These are phyloP conservation scores for Penaeus chinensis DNA, from an alignment of 1,140 invertebrate species.

Conservation along the genomic window DNA sequence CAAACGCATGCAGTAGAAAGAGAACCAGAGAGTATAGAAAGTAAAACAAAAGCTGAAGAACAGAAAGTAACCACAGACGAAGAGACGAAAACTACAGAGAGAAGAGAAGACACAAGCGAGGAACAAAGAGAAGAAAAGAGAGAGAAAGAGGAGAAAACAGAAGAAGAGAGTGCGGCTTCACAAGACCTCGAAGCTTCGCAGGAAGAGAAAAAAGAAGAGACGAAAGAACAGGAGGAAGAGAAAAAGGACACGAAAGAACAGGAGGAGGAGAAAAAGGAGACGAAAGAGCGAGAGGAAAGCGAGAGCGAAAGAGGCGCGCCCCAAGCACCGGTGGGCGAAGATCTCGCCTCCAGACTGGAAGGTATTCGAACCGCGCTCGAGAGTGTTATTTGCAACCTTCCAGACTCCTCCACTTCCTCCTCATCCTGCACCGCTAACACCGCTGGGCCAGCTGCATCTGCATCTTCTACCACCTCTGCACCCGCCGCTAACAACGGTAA, in stretches of 20 bases:
- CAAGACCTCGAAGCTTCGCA: neutral
- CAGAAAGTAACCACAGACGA: neutral
- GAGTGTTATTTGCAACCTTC: constrained; percentile 50
- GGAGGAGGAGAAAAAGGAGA: constrained; percentile 16
- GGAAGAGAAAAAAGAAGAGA: neutral
- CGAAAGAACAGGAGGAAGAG: neutral
- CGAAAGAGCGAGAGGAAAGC: constrained; percentile 3
- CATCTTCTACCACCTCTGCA: neutral
- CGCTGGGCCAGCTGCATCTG: constrained; percentile 7
- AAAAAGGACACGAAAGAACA: neutral
- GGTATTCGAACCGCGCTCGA: constrained; percentile 60
- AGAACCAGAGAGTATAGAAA: no score
- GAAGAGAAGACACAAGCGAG: neutral
- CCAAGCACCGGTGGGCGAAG: neutral
- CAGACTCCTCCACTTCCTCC: constrained; percentile 8
- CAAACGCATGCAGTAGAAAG: no score
- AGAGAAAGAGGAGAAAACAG: neutral
- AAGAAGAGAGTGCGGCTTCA: neutral
- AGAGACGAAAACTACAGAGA: neutral
- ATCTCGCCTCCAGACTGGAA: constrained; percentile 53
- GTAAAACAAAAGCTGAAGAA: no score
- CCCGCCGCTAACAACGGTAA: neutral
- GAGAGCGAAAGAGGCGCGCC: neutral
- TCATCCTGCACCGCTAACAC: neutral
- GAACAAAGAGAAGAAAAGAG: neutral